A percentile compares a stretch with the other conserved stretches of the same genome.
Evolutionary conservation across 2,888 invertebrate species (phyloP).

Genomic region (Furcula furcula): DNA sequence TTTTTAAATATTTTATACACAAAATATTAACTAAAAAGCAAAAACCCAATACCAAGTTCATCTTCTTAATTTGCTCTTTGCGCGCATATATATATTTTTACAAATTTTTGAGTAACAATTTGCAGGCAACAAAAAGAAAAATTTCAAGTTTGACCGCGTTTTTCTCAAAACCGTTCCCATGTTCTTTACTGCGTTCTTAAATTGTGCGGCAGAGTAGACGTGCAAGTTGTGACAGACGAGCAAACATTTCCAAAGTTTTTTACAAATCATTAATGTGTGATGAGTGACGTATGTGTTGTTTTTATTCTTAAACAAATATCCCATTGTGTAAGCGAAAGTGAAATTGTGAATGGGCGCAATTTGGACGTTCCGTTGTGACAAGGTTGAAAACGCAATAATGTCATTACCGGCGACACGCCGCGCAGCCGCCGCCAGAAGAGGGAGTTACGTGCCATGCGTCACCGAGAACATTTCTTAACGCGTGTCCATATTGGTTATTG

Average conservation of each 20-base stretch:
- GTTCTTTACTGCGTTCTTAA: too few species aligned
- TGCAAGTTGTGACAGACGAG: neutral
- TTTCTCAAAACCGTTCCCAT: too few species aligned
- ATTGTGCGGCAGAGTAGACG: neutral
- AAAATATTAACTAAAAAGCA: too few species aligned
- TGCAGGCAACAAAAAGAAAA: too few species aligned
- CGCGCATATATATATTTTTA: too few species aligned
- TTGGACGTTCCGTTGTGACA: constrained; percentile 39
- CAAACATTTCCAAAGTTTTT: neutral
- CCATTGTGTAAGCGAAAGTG: constrained; percentile 26
- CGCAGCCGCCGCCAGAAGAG: too few species aligned
- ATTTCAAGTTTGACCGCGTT: too few species aligned
- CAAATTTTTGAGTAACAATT: too few species aligned
- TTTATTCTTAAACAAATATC: constrained; percentile 9
- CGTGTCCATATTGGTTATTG: constrained; percentile 27
- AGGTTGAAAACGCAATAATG: constrained; percentile 40
- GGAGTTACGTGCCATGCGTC: constrained; percentile 31
- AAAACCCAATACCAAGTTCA: too few species aligned
- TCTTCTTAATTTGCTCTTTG: too few species aligned
- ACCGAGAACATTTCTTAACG: constrained; percentile 19
- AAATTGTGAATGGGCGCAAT: constrained; percentile 26
- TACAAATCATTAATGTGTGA: neutral
- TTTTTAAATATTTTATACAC: too few species aligned
- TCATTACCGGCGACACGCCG: constrained; percentile 38
- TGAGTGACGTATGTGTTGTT: neutral